Percentiles rank a stretch among this genome's conserved stretches.
phyloP scores from a whole-genome alignment of 2,113 vertebrate genomes.

The Meriones unguiculatus region DNA sequence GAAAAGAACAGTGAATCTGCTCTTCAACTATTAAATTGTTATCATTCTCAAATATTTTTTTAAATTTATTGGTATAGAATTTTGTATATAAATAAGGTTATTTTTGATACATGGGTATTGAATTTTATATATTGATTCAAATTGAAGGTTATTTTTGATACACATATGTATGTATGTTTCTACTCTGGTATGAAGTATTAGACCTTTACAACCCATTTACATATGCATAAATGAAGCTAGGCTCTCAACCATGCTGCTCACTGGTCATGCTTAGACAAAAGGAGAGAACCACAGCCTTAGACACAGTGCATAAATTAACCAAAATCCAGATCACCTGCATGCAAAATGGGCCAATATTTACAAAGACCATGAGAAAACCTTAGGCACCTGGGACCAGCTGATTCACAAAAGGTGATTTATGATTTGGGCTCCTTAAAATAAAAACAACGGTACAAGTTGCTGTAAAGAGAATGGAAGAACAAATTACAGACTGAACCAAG shows the following conservation, averaged over 20 bases:
- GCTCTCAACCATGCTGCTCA: neutral
- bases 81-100: too few species aligned
- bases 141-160: too few species aligned
- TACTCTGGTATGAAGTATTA: too few species aligned
- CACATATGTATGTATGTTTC: too few species aligned
- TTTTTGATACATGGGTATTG: too few species aligned
- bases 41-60: too few species aligned
- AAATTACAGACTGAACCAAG: neutral
- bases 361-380: neutral
- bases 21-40: too few species aligned
- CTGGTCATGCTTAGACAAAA: neutral
- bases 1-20: too few species aligned
- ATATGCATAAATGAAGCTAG: neutral
- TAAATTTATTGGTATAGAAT: too few species aligned
- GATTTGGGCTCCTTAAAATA: neutral
- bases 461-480: neutral
- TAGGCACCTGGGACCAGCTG: neutral
- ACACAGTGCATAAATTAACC: neutral
- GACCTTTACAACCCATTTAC: too few species aligned
- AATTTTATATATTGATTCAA: too few species aligned
- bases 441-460: neutral
- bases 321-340: neutral
- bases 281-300: neutral
- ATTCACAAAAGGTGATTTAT: neutral
- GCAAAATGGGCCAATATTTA: neutral